Percentiles rank a stretch among this genome's conserved stretches.
Conservation (phyloP, 2,797 vertebrate species). For the Iguana delicatissima region DNA sequence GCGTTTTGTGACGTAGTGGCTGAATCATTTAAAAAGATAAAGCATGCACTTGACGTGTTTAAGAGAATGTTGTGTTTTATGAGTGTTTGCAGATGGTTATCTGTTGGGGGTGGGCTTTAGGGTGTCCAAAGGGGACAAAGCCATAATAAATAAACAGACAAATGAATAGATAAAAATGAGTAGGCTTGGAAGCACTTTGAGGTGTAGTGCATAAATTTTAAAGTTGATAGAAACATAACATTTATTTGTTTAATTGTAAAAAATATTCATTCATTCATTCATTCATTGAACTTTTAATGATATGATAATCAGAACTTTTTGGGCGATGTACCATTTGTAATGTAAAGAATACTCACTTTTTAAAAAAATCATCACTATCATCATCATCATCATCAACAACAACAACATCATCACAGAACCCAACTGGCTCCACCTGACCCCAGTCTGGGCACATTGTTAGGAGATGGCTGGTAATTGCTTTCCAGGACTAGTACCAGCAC, state of each 20-base stretch:
- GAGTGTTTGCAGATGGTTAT: background rate
- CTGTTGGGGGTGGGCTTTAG: background rate
- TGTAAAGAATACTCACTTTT: too few species aligned
- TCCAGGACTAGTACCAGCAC: background rate
- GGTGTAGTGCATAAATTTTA: background rate
- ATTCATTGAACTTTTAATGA: background rate
- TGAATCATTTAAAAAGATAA: background rate
- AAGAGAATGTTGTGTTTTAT: background rate
- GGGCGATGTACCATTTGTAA: background rate
- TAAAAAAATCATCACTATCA: too few species aligned
- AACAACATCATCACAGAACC: background rate
- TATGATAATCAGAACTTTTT: background rate
- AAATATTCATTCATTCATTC: background rate
- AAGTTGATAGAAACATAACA: background rate
- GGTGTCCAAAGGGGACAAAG: background rate
- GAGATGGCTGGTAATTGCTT: background rate
- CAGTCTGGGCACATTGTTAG: too few species aligned
- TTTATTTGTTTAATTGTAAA: background rate
- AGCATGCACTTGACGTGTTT: background rate
- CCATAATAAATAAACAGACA: too few species aligned
- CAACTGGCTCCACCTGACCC: background rate
- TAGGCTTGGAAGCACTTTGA: background rate
- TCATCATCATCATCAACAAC: too few species aligned
- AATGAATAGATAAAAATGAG: background rate
- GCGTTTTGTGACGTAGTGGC: background rate